Percentiles rank a stretch among this genome's conserved stretches.
phyloP scores from a whole-genome alignment of 2,797 vertebrate species.

The Prunella strophiata region DNA sequence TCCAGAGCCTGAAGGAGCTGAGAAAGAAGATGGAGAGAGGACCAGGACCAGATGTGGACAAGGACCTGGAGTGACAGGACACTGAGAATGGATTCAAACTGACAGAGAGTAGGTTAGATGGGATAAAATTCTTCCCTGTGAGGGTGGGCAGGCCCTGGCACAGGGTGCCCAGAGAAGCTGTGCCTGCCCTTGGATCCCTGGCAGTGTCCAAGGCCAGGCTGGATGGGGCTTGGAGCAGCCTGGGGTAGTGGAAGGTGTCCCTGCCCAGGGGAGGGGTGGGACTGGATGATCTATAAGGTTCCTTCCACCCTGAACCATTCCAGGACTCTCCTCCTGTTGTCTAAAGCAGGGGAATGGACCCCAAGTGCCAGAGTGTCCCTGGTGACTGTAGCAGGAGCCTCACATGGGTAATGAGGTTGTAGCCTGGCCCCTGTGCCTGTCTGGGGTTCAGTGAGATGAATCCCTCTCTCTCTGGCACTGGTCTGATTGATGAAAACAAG shows the following conservation, averaged over 20 bases:
- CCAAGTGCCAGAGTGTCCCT: neutral
- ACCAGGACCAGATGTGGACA: no score
- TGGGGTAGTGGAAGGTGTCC: neutral
- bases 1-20: neutral
- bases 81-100: neutral
- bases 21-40: neutral
- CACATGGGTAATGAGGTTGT: fast-evolving
- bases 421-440: fast-evolving
- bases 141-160: neutral
- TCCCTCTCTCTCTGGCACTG: neutral
- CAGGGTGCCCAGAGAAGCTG: neutral
- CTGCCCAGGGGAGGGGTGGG: neutral
- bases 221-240: fast-evolving
- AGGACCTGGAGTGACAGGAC: neutral
- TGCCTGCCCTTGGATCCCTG: neutral
- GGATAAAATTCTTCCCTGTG: neutral
- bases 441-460: neutral
- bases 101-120: neutral
- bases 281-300: neutral
- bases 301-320: neutral
- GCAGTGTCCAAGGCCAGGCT: neutral
- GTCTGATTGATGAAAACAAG: neutral
- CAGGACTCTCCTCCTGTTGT: neutral
- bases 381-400: neutral
- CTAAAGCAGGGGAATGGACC: neutral